Percentiles rank a stretch among this genome's conserved stretches.
Conservation (phyloP, 2,797 vertebrate genomes). For the Momotus momota region DNA sequence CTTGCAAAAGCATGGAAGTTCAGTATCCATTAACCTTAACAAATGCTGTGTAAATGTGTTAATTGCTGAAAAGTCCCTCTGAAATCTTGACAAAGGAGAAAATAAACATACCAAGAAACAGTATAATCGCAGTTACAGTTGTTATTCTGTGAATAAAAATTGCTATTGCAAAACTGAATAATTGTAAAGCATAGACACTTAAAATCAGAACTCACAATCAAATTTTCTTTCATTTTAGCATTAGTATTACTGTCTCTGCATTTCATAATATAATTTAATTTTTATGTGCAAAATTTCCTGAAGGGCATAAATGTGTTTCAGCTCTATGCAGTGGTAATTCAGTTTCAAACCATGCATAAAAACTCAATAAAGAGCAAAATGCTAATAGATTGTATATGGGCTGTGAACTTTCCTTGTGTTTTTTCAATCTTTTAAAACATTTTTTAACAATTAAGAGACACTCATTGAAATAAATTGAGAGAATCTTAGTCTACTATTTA, state of each 20-base stretch:
- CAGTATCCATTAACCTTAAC: background rate
- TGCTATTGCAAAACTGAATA: background rate
- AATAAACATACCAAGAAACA: background rate
- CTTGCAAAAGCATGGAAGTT: background rate
- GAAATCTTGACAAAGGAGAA: background rate
- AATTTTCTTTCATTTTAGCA: background rate
- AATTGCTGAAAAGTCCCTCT: background rate
- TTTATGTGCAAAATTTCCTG: constrained; percentile 66
- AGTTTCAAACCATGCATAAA: constrained; percentile 68
- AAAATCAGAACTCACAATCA: background rate
- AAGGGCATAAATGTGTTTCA: constrained; percentile 65
- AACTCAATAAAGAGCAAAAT: constrained; percentile 53
- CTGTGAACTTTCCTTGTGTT: constrained; percentile 50
- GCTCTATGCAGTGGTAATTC: constrained; percentile 44
- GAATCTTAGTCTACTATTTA: background rate
- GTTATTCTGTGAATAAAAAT: background rate
- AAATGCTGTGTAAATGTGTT: background rate
- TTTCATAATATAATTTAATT: constrained; percentile 68
- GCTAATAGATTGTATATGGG: background rate
- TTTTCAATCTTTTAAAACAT: constrained; percentile 56
- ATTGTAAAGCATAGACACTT: background rate
- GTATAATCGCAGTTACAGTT: background rate
- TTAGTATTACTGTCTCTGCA: background rate
- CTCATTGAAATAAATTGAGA: background rate
- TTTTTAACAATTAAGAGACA: constrained; percentile 42